Base-by-base conservation (phyloP, 2,113 vertebrate genomes). In the Turdus rufiventris region DNA sequence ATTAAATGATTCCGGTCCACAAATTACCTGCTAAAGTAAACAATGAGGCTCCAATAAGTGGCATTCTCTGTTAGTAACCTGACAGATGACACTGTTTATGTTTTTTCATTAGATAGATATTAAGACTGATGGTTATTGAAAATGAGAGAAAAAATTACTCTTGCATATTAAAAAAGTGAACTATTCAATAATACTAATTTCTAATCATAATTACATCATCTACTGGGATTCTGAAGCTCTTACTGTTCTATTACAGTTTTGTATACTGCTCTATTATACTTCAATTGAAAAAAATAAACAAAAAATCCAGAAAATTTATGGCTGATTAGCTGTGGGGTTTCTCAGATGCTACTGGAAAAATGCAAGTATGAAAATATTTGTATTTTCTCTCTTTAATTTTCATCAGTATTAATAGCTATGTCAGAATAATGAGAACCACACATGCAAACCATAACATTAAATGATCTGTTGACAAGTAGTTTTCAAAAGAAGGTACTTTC, bases 1-100 rank as follows among this genome's bases (percentile, higher is more conserved):
- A 98, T 98, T 97, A 98, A 97, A 97, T 97, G 95, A 98, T 98
- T 98, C 97, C 95, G 95, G 97, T 98, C 97, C 97, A 97, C 96
- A 98, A 98, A 98, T 98, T 98, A 98, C 98, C 98, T 98, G 97
- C 96, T 98, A 98, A 98, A 98, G 97, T 98, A 98, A 98, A 98
- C 97, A 98, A 98, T 91, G 96, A 97, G 87, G 85, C 94, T 97
- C 96, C 96, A 97, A 87, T 95, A 96, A 95, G 94, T 95, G 96
- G 92, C 88, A 96, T 95, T 97, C 94, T 97, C 95, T 90, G 94
- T 97, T 95, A 97, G 96, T 21, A 95, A 81, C 91, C 93, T 92
- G 96, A 97, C 89, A 96, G 96, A 97, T 97, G 95, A 94, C 79
- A 94, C 89, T 96, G 86, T 97, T 96, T 96, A 87, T 88, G 85